phyloP scores from a whole-genome alignment of 2,113 vertebrate genomes.

The Agapornis roseicollis region DNA sequence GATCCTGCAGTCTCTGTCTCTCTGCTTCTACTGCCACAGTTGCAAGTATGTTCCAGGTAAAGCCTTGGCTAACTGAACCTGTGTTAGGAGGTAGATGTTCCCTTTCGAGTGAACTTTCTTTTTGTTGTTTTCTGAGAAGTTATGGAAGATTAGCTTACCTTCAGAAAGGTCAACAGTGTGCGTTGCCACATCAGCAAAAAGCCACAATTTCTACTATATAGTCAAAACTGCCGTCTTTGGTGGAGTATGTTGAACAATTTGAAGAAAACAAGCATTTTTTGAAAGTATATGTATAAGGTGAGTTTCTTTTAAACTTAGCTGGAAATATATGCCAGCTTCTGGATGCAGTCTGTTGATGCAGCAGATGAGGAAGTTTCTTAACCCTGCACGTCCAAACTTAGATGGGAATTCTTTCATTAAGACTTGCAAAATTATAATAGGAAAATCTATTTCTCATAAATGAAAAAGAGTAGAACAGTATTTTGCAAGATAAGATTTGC shows the following conservation, averaged over 20 bases:
- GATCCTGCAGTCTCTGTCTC: neutral
- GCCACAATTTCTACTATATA: neutral
- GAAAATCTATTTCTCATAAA: neutral
- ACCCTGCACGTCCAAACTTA: neutral
- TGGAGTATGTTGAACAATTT: neutral
- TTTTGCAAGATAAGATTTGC: neutral
- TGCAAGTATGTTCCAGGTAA: neutral
- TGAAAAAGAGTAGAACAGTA: neutral
- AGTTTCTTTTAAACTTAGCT: neutral
- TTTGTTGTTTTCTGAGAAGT: neutral
- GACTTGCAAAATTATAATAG: neutral
- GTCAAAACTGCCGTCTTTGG: neutral
- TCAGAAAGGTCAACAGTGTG: neutral
- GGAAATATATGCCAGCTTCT: neutral
- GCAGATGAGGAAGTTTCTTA: neutral
- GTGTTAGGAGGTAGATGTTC: neutral
- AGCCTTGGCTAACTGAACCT: neutral
- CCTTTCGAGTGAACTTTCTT: neutral
- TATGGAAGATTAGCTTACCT: neutral
- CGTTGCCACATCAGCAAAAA: neutral
- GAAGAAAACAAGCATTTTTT: neutral
- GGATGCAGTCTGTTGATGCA: neutral
- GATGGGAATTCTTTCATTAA: neutral
- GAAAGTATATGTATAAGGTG: neutral
- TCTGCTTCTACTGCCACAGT: neutral